Conservation (phyloP, 2,888 invertebrate genomes). For the Cloeon dipterum region DNA sequence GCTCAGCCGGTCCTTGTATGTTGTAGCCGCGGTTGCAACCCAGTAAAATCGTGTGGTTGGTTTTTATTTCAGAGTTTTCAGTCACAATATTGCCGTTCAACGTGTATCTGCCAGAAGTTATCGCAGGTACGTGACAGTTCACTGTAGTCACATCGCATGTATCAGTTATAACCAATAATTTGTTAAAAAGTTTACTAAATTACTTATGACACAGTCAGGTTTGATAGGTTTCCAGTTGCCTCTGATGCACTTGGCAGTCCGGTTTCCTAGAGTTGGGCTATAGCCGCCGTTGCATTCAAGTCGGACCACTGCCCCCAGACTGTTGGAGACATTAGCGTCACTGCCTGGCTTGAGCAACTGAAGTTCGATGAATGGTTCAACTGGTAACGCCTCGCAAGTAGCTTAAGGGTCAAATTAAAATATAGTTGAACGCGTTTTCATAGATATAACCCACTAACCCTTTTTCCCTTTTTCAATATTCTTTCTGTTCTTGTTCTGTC, state of each 20-base stretch:
- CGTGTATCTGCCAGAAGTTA: constrained; percentile 41
- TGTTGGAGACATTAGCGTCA: constrained; percentile 44
- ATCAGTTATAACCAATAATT: too few relatives aligned
- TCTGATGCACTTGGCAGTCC: constrained; percentile 55
- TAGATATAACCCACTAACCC: not conserved
- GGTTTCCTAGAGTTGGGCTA: constrained; percentile 48
- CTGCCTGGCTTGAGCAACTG: constrained; percentile 47
- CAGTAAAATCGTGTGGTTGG: constrained; percentile 18
- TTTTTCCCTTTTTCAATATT: not conserved
- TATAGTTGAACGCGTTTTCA: too few relatives aligned
- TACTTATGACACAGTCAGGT: constrained; percentile 59
- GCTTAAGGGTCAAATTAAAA: too few relatives aligned
- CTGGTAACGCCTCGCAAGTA: constrained; percentile 43
- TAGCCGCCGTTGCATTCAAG: constrained; percentile 59
- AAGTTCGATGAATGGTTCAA: constrained; percentile 39
- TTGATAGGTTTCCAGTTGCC: constrained; percentile 68
- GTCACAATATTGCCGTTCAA: constrained; percentile 15
- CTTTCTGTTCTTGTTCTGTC: constrained; percentile 5
- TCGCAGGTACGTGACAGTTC: constrained; percentile 44
- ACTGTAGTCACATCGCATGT: constrained; percentile 26
- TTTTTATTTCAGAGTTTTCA: not conserved
- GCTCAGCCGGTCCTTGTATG: constrained; percentile 36
- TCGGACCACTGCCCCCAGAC: constrained; percentile 48
- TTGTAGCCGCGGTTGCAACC: constrained; percentile 47
- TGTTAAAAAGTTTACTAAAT: not conserved